Base-by-base conservation (phyloP, 2,888 invertebrate genomes). In the Epistrophella euchroma region DNA sequence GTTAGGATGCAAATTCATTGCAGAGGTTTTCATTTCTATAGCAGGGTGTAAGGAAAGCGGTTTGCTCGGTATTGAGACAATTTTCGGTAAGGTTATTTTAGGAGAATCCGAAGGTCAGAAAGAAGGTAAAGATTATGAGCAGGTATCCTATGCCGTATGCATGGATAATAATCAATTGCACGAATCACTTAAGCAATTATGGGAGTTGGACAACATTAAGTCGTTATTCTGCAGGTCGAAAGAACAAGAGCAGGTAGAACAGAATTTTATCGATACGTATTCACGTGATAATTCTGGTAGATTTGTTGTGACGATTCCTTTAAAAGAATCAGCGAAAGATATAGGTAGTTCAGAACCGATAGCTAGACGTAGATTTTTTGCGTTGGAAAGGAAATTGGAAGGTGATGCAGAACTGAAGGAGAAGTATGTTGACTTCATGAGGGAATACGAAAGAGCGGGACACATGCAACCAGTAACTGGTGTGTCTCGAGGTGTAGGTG, bases 381-480 rank as follows among this genome's bases (percentile, higher is more conserved):
- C 32, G 15, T 50, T 50, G 4, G 37, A 37, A 4, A 35, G 35
- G 10, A 35, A 2, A 1, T 37, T 13, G 4, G 1, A 13, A 25
- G 25, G 25, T 3, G 25, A 25, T 25, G 25, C 25, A 25, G 25
- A 25, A 4, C 4, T 25, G 25, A 25, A 25, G 25, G 25, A 4
- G 4, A 25, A 25, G 25, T 3, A 3, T 4, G 4, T 25, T 3
- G 52, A 52, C 7, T 68, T 68, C 35, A 68, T 68, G 68, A 68
- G 37, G n/a, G 68, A 68, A 15, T 52, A 68, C 10, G 68, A 68
- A 35, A 52, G 52, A 15, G 15, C n/a, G 3, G 68, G 52, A 1
- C 52, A 52, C 10, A 52, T 52, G 52, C 4, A 13, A 52, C 43
- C 43, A 56, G 56, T 58, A 1, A 19, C 19, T 45, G 45, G 32